A percentile compares a stretch with the other conserved stretches of the same genome.
These are phyloP conservation scores for Desmodus rotundus DNA, from an alignment of 2,113 vertebrate species.

Conservation along the genomic window DNA sequence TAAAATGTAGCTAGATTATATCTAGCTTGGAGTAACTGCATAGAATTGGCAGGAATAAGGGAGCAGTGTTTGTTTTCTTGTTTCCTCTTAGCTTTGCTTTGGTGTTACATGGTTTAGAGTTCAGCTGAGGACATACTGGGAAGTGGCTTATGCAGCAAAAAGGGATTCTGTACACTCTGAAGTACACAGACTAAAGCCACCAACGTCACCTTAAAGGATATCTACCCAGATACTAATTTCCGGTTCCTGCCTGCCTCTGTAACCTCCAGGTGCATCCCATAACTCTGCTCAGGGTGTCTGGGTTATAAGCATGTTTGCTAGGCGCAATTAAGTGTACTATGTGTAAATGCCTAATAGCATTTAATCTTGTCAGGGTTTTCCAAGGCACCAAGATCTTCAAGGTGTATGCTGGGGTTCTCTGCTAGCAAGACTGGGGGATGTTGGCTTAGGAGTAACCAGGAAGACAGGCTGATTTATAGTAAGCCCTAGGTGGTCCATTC, in stretches of 20 bases:
- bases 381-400: background rate
- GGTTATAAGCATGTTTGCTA: background rate
- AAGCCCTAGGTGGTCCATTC: background rate
- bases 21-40: background rate
- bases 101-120: conserved; percentile 38
- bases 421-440: background rate
- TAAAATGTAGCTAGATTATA: background rate
- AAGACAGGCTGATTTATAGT: background rate
- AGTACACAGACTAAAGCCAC: background rate
- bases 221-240: background rate
- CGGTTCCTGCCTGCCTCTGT: background rate
- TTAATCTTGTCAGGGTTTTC: conserved; percentile 12
- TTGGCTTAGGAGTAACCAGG: background rate
- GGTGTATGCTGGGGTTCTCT: background rate
- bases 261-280: background rate
- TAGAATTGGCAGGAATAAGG: background rate
- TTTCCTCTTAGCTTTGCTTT: background rate
- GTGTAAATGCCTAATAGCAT: background rate
- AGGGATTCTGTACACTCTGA: conserved; percentile 24
- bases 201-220: conserved; percentile 8
- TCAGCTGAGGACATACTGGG: conserved; percentile 63
- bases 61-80: background rate
- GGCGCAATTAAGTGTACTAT: background rate
- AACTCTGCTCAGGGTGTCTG: background rate
- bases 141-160: conserved; percentile 38